Conservation (phyloP, 2,113 vertebrate species). For the Protobothrops flavoviridis region DNA sequence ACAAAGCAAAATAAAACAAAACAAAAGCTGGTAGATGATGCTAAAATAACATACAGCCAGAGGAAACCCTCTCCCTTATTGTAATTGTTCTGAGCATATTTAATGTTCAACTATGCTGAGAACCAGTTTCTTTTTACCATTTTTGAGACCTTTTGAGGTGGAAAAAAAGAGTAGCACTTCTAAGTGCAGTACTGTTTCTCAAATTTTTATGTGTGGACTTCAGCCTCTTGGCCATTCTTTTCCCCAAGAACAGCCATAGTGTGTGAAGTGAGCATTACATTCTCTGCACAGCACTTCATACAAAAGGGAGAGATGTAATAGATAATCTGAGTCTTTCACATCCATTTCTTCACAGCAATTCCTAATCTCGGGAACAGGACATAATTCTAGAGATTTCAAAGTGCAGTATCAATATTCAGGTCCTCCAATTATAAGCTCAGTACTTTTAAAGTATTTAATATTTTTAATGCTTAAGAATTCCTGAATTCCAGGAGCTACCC, state of each 20-base stretch:
- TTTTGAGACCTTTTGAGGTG: background rate
- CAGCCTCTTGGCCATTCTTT: background rate
- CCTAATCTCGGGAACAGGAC: background rate
- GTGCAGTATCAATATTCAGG: background rate
- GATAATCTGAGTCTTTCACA: background rate
- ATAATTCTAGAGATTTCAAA: background rate
- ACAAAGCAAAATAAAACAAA: background rate
- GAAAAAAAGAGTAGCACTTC: background rate
- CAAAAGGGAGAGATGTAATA: background rate
- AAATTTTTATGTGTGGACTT: background rate
- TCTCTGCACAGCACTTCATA: background rate
- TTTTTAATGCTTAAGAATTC: background rate
- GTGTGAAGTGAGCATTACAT: background rate
- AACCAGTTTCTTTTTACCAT: background rate
- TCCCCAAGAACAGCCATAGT: background rate
- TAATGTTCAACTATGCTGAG: background rate
- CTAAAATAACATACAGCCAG: background rate
- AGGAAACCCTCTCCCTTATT: background rate
- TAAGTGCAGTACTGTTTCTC: background rate
- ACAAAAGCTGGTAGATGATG: too few relatives aligned
- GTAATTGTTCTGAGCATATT: background rate
- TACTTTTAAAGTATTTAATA: background rate
- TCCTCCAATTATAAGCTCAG: background rate
- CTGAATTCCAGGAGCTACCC: background rate
- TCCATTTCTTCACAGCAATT: background rate